phyloP scores from a whole-genome alignment of 2,113 vertebrate species.

The Burhinus bistriatus region DNA sequence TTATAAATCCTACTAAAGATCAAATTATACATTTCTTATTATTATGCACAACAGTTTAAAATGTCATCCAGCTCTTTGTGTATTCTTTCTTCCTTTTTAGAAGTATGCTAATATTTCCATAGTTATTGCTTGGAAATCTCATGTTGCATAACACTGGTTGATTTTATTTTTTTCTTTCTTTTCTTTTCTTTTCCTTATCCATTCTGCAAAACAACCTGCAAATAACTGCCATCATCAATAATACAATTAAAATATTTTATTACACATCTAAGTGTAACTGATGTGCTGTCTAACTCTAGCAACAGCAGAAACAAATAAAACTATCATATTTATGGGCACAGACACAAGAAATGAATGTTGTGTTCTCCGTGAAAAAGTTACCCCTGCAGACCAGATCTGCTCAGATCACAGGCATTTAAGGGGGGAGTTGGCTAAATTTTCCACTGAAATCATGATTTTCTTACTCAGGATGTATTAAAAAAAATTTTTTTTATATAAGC shows the following conservation, averaged over 20 bases:
- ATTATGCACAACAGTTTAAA: conserved; percentile 29
- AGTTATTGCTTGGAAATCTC: background rate
- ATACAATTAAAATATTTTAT: background rate
- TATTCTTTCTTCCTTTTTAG: background rate
- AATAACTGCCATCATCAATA: background rate
- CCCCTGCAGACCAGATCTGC: background rate
- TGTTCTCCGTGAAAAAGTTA: background rate
- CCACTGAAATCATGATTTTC: background rate
- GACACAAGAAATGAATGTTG: background rate
- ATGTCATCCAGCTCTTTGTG: background rate
- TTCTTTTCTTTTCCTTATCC: background rate
- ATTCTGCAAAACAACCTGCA: background rate
- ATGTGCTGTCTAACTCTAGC: background rate
- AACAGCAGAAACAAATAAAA: background rate
- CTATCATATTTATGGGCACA: background rate
- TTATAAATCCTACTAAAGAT: conserved; percentile 52
- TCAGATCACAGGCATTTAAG: background rate
- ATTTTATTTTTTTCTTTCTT: background rate
- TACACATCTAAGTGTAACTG: background rate
- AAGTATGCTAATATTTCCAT: background rate
- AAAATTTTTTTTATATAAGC: background rate
- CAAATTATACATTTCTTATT: background rate
- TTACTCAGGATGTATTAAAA: background rate
- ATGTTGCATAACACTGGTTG: background rate
- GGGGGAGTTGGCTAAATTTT: background rate